Conservation (phyloP, 2,113 vertebrate genomes). For the Gallinago media region DNA sequence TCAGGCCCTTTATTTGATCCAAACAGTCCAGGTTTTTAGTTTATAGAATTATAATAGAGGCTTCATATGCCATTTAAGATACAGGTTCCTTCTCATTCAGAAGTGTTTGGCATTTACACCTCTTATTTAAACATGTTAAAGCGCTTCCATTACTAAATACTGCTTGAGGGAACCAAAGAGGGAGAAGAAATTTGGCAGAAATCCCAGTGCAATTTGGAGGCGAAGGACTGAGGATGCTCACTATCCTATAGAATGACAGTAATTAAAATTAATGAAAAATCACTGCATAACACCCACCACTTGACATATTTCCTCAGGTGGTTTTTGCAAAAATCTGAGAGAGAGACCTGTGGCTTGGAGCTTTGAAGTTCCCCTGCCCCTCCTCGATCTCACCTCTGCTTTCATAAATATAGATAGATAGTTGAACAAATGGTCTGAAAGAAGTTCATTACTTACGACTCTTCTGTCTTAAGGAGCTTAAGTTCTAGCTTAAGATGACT, state of each 20-base stretch:
- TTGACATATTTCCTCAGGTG: constrained; percentile 63
- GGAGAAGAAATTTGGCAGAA: constrained; percentile 65
- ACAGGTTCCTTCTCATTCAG: constrained; percentile 48
- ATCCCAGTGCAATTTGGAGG: constrained; percentile 69
- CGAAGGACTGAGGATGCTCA: constrained; percentile 63
- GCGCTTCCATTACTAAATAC: constrained; percentile 66
- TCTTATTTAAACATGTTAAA: constrained; percentile 71
- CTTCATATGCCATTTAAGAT: constrained; percentile 27
- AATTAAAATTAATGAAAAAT: constrained; percentile 79
- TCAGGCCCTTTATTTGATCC: constrained; percentile 51
- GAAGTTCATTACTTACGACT: neutral
- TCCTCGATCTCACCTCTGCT: constrained; percentile 26
- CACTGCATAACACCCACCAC: constrained; percentile 47
- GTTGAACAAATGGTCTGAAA: neutral
- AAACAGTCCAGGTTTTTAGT: neutral
- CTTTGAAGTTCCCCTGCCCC: constrained; percentile 51
- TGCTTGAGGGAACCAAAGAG: constrained; percentile 62
- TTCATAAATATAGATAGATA: neutral
- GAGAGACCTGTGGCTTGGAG: constrained; percentile 18
- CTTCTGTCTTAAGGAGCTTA: neutral
- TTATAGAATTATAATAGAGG: constrained; percentile 34
- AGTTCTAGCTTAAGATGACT: neutral
- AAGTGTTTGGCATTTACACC: constrained; percentile 62
- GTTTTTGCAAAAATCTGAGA: constrained; percentile 29
- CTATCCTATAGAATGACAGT: constrained; percentile 70